These are phyloP conservation scores for Oryzias celebensis DNA, from an alignment of 2,113 vertebrate genomes.

Conservation along the genomic window DNA sequence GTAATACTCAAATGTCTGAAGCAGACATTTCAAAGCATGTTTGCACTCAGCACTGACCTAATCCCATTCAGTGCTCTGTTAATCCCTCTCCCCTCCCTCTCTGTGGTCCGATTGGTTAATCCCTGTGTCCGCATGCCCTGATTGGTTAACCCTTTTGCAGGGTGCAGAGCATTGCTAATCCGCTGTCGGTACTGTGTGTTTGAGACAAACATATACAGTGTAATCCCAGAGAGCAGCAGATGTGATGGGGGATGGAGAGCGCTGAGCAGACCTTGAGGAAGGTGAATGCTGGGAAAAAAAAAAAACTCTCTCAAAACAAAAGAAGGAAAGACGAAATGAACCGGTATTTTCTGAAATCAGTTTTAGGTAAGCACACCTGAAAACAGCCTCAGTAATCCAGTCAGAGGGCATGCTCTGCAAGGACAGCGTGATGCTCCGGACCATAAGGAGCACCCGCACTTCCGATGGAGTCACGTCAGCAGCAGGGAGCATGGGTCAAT, in stretches of 20 bases:
- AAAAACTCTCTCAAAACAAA: not conserved
- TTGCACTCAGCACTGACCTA: constrained; percentile 55
- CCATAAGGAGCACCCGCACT: no score
- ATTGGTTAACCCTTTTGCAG: constrained; percentile 66
- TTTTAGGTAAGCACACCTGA: no score
- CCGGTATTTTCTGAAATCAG: no score
- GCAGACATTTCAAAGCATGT: constrained; percentile 60
- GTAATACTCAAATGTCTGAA: not conserved
- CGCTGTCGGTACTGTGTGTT: constrained; percentile 56
- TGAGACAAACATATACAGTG: constrained; percentile 70
- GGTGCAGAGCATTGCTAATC: constrained; percentile 63
- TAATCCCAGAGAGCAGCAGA: constrained; percentile 75
- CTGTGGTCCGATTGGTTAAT: constrained; percentile 72
- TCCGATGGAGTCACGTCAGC: no score
- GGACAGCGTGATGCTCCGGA: no score
- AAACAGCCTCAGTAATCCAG: no score
- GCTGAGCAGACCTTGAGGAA: constrained; percentile 67
- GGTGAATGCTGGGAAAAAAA: constrained; percentile 50
- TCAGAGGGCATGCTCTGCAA: no score
- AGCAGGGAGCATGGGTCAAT: no score
- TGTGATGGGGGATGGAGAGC: constrained; percentile 71
- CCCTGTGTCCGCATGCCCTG: constrained; percentile 48
- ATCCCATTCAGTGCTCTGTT: constrained; percentile 63
- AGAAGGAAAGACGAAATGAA: no score
- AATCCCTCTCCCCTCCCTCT: constrained; percentile 68